Base-by-base conservation (phyloP, 2,888 invertebrate species). In the Itoplectis maculator region DNA sequence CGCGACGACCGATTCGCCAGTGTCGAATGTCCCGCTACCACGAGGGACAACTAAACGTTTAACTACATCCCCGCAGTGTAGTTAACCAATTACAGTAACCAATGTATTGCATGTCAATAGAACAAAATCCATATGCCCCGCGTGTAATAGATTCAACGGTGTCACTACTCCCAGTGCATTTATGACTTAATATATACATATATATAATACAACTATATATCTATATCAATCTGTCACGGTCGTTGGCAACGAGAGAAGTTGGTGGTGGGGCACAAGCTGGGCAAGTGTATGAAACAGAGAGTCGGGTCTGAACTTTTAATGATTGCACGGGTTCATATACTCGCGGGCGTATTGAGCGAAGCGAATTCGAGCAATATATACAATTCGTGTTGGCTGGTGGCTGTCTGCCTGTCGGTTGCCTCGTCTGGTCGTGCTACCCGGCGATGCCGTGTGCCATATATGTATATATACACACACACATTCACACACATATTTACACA, bases 351-450 rank as follows among this genome's bases (percentile, higher is more conserved):
- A 73, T 66, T 51, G 37, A 35, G 63, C 69, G 69, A 59, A 68
- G 66, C 56, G 74, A 45, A 68, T 56, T 63, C 73, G 47, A 49
- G 73, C 51, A 35, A 61, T 51, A 20, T 63, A 35, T 37, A 51
- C 40, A 61, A 49, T 37, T 75, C 65, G 65, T 11, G 42, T 23
- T 45, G 65, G 54, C 65, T 45, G 35, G 40, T 45, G 70, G 54
- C 66, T 82, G 66, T 68, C 75, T 65, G 66, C 75, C 75, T 47
- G 66, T 75, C 72, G 72, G 72, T 47, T 59, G 63, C 56, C 79
- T 79, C 70, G 75, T 79, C 56, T 49, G 70, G 63, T 75, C 69
- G 73, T 81, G 75, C 59, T 79, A 68, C 35, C 63, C 80, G 66
- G 80, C 66, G 80, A 76, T 77, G 70, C 59, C 18, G 18, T 37